Conservation (phyloP, 2,797 vertebrate genomes). For the Mionectes olivaceus region DNA sequence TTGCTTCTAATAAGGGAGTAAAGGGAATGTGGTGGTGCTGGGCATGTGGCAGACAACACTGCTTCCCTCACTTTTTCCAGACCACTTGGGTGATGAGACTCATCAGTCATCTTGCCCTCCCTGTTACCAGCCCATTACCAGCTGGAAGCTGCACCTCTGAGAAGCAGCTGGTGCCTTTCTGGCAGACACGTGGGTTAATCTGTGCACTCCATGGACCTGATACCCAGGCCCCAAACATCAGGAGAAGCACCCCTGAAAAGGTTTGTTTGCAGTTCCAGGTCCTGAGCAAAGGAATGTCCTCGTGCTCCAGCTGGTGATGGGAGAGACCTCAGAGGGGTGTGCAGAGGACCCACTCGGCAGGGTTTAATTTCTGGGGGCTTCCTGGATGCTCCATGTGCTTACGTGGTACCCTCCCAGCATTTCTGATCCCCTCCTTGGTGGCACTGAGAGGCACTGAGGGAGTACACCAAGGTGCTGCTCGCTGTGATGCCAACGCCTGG, state of each 20-base stretch:
- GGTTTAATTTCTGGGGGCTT: not conserved
- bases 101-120: not conserved
- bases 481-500: not conserved
- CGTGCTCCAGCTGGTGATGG: fast-evolving
- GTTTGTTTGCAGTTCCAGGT: not conserved
- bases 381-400: not conserved
- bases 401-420: fast-evolving
- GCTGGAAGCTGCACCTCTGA: not conserved
- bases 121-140: not conserved
- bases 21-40: not conserved
- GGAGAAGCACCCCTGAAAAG: not conserved
- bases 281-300: not conserved
- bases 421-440: not conserved
- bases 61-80: not conserved
- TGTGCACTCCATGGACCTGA: not conserved
- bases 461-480: not conserved
- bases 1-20: not conserved
- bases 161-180: not conserved
- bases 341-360: not conserved
- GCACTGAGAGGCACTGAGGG: not conserved
- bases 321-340: not conserved
- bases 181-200: not conserved
- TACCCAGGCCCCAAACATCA: fast-evolving
- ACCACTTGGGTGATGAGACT: not conserved
- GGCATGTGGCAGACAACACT: fast-evolving